Percentiles rank a stretch among this genome's conserved stretches.
Conservation (phyloP, 1,140 invertebrate genomes). For the Pseudobourletiella spinata region DNA sequence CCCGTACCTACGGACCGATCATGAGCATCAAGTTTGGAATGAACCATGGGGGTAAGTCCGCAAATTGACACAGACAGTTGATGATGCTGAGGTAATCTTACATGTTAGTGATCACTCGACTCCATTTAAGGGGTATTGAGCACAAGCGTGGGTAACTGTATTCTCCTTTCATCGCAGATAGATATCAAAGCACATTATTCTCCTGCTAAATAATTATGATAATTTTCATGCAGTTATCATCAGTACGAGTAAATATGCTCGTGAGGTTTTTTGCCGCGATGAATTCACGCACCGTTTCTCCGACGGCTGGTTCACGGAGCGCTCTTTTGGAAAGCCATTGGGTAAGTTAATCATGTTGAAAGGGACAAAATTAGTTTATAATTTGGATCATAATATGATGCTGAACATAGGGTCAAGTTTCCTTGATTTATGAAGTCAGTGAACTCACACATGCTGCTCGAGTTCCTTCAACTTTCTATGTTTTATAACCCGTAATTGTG, state of each 20-base stretch:
- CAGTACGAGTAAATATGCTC: slow-evolving; percentile 27
- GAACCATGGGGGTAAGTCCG: slow-evolving; percentile 24
- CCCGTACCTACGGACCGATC: slow-evolving; percentile 19
- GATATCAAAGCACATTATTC: background rate
- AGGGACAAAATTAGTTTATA: too few relatives aligned
- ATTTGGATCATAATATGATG: too few relatives aligned
- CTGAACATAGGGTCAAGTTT: too few relatives aligned
- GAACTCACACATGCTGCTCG: too few relatives aligned
- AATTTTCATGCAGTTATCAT: slow-evolving; percentile 20
- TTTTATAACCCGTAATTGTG: too few relatives aligned
- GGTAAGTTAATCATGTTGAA: too few relatives aligned
- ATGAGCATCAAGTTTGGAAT: slow-evolving; percentile 30
- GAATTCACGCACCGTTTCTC: slow-evolving; percentile 30
- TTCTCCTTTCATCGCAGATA: background rate
- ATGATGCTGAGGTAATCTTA: too few relatives aligned
- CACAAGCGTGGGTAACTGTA: background rate
- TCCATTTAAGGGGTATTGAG: background rate
- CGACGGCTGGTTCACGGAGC: slow-evolving; percentile 32
- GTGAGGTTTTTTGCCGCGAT: slow-evolving; percentile 27
- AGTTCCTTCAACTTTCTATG: too few relatives aligned
- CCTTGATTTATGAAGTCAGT: too few relatives aligned
- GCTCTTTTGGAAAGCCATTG: slow-evolving; percentile 31
- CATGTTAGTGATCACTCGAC: background rate
- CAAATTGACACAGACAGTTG: too few relatives aligned
- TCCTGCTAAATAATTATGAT: background rate